Base-by-base conservation (phyloP, 2,113 vertebrate species). In the Vulpes lagopus region DNA sequence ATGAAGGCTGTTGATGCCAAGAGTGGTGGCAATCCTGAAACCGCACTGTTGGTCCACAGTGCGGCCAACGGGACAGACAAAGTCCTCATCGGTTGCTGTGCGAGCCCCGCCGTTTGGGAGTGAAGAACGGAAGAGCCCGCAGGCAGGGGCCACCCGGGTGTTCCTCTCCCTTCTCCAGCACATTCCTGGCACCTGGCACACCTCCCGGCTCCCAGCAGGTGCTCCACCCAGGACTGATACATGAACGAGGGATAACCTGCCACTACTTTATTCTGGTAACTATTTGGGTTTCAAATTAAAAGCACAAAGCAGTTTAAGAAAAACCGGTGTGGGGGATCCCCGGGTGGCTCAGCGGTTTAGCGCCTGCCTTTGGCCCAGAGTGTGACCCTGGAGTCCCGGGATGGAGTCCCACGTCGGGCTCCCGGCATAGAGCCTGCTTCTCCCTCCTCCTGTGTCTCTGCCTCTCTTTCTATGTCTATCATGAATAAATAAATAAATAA, bases 11-110 rank as follows among this genome's bases (percentile, higher is more conserved):
- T 64, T 22, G 78, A 12, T 8, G 1, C 35, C 6, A 25, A 59
- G 35, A 22, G 15, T 2, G 20, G 76, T 2, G 14, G 20, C 4
- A 16, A 57, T 5, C 86, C 69, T 16, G 57, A 49, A 3, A 57
- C 59, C 0, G 1, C 35, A 35, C 35, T 35, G 35, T 35, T 35
- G 19, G 6, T 2, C 8, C 65, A 38, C 10, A 3, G 30, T 0
- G 5, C 23, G 12, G 93, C 25, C 43, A 7, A 11, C 11, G 16
- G 55, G 53, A 32, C 16, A 62, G 81, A 71, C 0, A 3, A 2
- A 0, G 0, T 25, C 38, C 51, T 62, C 20, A 6, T 15, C 43
- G 15, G 49, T 9, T 25, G 23, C 22, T 35, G 30, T 1, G 78
- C 57, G 60, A n/a, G 60, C 10, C 32, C 35, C 62, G 17, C 3